phyloP scores from a whole-genome alignment of 2,113 vertebrate genomes.

The Ascaphus truei region DNA sequence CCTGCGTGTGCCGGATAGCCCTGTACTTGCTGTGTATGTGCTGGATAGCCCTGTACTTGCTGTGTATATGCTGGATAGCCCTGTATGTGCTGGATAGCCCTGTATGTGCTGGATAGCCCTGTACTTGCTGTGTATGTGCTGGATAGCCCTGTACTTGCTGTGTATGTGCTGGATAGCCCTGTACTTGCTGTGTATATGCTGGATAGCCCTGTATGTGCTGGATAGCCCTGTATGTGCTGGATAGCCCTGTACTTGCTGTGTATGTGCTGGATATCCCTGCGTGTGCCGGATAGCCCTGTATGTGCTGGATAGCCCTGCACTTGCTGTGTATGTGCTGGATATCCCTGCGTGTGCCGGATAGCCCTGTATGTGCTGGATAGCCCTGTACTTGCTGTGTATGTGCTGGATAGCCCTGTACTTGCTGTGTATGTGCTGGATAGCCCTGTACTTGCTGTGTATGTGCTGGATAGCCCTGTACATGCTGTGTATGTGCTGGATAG shows the following conservation, averaged over 20 bases:
- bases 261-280: slow-evolving; percentile 20
- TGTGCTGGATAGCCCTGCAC: no score
- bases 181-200: slow-evolving; percentile 64
- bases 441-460: slow-evolving; percentile 54
- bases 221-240: slow-evolving; percentile 55
- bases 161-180: slow-evolving; percentile 54
- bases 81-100: slow-evolving; percentile 67
- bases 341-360: slow-evolving; percentile 62
- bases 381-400: slow-evolving; percentile 54
- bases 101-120: slow-evolving; percentile 54
- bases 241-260: slow-evolving; percentile 57
- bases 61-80: slow-evolving; percentile 53
- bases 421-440: slow-evolving; percentile 54
- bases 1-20: slow-evolving; percentile 65
- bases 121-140: slow-evolving; percentile 50
- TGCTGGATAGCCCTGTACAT: no score
- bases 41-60: slow-evolving; percentile 58
- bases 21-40: no score
- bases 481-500: slow-evolving; percentile 54
- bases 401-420: no score
- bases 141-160: no score
- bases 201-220: slow-evolving; percentile 59
- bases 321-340: slow-evolving; percentile 53
- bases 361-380: slow-evolving; percentile 54
- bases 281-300: slow-evolving; percentile 57